Conservation (phyloP, 2,888 invertebrate genomes). For the Tribolium freemani region DNA sequence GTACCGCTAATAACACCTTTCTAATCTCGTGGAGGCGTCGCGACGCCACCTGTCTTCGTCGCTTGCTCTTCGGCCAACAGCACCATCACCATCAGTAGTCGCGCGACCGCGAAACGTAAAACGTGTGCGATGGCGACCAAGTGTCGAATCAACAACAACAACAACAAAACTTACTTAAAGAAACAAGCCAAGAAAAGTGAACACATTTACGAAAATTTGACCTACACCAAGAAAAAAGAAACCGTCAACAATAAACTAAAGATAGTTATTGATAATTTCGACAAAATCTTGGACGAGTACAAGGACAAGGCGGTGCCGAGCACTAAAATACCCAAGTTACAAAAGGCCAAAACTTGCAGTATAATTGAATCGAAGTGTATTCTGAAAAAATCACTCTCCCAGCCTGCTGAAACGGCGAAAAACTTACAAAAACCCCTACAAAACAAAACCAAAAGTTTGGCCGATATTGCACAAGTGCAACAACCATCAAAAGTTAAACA, state of each 20-base stretch:
- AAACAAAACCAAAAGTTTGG: constrained; percentile 59
- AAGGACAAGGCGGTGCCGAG: constrained; percentile 51
- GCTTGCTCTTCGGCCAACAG: not conserved
- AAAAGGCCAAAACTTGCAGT: constrained; percentile 80
- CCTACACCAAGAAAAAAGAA: constrained; percentile 65
- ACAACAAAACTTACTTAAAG: constrained; percentile 46
- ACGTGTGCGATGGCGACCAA: constrained; percentile 35
- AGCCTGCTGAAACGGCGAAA: constrained; percentile 60
- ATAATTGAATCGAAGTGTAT: constrained; percentile 80
- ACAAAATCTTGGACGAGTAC: constrained; percentile 71
- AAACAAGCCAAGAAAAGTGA: constrained; percentile 57
- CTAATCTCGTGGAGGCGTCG: constrained; percentile 21
- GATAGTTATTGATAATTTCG: constrained; percentile 71
- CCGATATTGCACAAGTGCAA: constrained; percentile 49
- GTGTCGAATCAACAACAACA: constrained; percentile 30
- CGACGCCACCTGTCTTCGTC: constrained; percentile 19
- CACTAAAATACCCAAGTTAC: constrained; percentile 71
- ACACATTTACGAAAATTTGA: constrained; percentile 59
- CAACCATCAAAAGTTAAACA: constrained; percentile 58
- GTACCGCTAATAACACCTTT: constrained; percentile 30
- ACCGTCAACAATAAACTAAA: constrained; percentile 68
- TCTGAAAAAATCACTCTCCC: constrained; percentile 73
- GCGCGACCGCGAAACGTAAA: constrained; percentile 15
- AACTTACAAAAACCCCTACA: constrained; percentile 25
- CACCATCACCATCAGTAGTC: constrained; percentile 21